Evolutionary conservation across 1,140 invertebrate genomes (phyloP).

Genomic region (Chrysopa pallens): DNA sequence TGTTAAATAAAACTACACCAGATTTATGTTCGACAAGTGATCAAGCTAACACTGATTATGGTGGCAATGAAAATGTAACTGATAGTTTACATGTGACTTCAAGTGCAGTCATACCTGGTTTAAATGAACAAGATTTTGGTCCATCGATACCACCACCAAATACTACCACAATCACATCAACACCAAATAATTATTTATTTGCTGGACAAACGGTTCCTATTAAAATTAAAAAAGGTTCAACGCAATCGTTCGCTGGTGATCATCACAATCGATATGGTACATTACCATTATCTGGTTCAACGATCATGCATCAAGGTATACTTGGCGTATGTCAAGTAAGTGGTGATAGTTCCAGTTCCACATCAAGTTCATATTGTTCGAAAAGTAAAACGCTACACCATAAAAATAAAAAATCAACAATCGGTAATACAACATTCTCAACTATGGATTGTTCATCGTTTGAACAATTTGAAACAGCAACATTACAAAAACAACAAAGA

Average conservation of each 20-base stretch:
- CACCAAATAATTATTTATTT: constrained; percentile 7
- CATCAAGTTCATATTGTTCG: constrained; percentile 16
- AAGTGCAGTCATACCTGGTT: constrained; percentile 7
- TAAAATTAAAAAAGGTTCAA: constrained; percentile 12
- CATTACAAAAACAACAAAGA: constrained; percentile 3
- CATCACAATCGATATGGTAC: constrained; percentile 4
- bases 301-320: constrained; percentile 16
- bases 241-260: not conserved
- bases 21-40: not conserved
- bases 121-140: constrained; percentile 8
- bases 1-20: not conserved
- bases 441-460: constrained; percentile 14
- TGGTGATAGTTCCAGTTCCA: constrained; percentile 18
- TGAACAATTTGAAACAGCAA: constrained; percentile 5
- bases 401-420: constrained; percentile 17
- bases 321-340: constrained; percentile 17
- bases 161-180: not conserved
- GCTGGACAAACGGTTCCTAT: constrained; percentile 21
- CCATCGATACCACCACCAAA: not conserved
- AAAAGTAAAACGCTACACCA: constrained; percentile 20
- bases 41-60: not conserved
- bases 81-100: constrained; percentile 2
- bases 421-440: constrained; percentile 16
- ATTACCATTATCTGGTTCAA: constrained; percentile 8
- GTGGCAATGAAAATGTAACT: not conserved